A percentile compares a stretch with the other conserved stretches of the same genome.
Evolutionary conservation across 1,140 invertebrate genomes (phyloP).

Genomic region (Lutraria rhynchaena): DNA sequence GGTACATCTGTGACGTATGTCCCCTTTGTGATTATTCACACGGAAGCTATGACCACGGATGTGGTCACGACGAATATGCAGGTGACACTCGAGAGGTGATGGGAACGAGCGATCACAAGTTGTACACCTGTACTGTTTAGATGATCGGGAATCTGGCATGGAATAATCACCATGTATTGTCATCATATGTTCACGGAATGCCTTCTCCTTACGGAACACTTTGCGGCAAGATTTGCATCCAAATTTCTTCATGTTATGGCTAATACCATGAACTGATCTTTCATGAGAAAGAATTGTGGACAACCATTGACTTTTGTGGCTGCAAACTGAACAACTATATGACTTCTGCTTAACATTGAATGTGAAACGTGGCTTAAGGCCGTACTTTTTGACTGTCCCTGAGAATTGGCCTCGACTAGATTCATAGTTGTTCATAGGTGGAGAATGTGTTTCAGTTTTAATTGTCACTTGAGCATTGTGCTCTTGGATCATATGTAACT

Average conservation of each 20-base stretch:
- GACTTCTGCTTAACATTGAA: slow-evolving; percentile 84
- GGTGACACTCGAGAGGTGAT: slow-evolving; percentile 69
- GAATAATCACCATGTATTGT: slow-evolving; percentile 52
- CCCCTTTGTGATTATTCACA: slow-evolving; percentile 56
- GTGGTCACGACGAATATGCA: slow-evolving; percentile 66
- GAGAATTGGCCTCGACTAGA: slow-evolving; percentile 51
- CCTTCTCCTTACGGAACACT: slow-evolving; percentile 77
- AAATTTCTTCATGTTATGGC: slow-evolving; percentile 45
- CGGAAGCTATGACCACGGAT: slow-evolving; percentile 64
- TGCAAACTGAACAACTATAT: slow-evolving; percentile 94
- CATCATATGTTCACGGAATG: slow-evolving; percentile 78
- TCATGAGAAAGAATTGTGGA: slow-evolving; percentile 96
- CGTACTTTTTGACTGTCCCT: slow-evolving; percentile 62
- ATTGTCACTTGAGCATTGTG: slow-evolving; percentile 82
- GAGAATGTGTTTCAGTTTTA: slow-evolving; percentile 63
- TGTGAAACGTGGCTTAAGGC: slow-evolving; percentile 63
- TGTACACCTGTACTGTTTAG: slow-evolving; percentile 62
- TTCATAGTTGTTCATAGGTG: slow-evolving; percentile 43
- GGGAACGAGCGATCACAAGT: slow-evolving; percentile 76
- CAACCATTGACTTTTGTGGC: slow-evolving; percentile 93
- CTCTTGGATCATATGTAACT: slow-evolving; percentile 85
- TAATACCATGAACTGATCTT: slow-evolving; percentile 84
- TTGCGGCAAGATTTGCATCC: slow-evolving; percentile 78
- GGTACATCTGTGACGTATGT: slow-evolving; percentile 82
- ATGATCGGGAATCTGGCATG: slow-evolving; percentile 24